These are phyloP conservation scores for Platichthys stellatus DNA, from an alignment of 2,113 vertebrate genomes.

Conservation along the genomic window DNA sequence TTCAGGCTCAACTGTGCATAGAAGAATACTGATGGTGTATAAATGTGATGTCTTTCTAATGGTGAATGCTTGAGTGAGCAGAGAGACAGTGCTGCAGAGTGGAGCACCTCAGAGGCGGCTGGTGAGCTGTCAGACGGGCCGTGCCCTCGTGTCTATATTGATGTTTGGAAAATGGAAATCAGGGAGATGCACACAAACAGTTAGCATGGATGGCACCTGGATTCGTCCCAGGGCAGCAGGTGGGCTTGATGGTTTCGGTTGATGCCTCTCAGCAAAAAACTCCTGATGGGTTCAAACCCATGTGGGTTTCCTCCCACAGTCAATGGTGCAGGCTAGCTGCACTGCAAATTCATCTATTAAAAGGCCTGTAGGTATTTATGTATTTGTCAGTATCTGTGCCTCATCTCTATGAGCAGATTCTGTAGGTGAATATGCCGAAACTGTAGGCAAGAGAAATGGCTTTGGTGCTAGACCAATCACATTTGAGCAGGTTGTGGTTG, in stretches of 20 bases:
- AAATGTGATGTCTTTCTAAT: constrained; percentile 50
- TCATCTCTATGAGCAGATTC: background rate
- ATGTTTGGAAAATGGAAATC: constrained; percentile 35
- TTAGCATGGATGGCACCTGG: background rate
- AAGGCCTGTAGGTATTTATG: background rate
- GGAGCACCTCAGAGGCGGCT: constrained; percentile 14
- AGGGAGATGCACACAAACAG: background rate
- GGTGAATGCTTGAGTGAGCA: constrained; percentile 50
- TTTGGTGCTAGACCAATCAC: too few species aligned
- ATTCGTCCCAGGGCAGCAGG: background rate
- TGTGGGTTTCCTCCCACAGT: background rate
- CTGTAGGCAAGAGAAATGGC: too few species aligned
- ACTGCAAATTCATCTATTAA: background rate
- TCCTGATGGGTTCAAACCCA: background rate
- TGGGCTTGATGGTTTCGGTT: background rate
- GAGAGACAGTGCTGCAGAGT: constrained; percentile 21
- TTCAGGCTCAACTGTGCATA: background rate
- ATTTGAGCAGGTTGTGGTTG: too few species aligned
- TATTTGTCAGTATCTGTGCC: background rate
- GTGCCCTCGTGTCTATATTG: constrained; percentile 25
- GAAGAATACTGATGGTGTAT: constrained; percentile 51
- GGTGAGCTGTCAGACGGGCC: constrained; percentile 42
- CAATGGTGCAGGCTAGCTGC: background rate
- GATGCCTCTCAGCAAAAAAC: background rate
- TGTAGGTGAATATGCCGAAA: background rate